phyloP scores from a whole-genome alignment of 2,888 invertebrate species.

The Cheilosia scutellata region DNA sequence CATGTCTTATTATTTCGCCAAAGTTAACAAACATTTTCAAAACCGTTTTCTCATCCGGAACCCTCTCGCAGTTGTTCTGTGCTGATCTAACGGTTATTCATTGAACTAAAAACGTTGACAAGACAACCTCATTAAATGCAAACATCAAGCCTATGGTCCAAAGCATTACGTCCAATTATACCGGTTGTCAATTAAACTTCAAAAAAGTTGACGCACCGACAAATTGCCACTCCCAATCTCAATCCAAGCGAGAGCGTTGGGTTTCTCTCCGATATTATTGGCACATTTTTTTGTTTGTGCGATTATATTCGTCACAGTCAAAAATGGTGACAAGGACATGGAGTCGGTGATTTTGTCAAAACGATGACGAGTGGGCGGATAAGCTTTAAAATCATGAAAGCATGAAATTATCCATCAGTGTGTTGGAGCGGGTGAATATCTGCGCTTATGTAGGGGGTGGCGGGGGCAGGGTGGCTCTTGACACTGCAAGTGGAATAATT shows the following conservation, averaged over 20 bases:
- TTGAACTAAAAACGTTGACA: constrained; percentile 32
- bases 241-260: neutral
- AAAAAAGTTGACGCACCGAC: constrained; percentile 23
- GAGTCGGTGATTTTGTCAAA: constrained; percentile 31
- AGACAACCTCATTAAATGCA: constrained; percentile 42
- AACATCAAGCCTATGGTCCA: neutral
- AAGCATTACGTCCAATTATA: constrained; percentile 40
- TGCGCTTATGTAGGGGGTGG: neutral
- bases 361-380: constrained; percentile 2
- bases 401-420: constrained; percentile 50
- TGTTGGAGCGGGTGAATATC: neutral
- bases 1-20: neutral
- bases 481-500: constrained; percentile 24
- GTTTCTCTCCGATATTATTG: constrained; percentile 12
- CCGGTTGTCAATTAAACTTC: constrained; percentile 41
- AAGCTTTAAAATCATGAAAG: constrained; percentile 46
- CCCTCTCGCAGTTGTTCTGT: neutral
- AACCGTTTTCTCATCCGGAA: neutral
- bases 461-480: neutral
- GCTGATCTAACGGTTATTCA: constrained; percentile 39
- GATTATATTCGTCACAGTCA: neutral
- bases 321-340: constrained; percentile 38
- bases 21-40: neutral
- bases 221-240: constrained; percentile 25
- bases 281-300: neutral